These are phyloP conservation scores for Chamaea fasciata DNA, from an alignment of 2,113 vertebrate species.

Conservation along the genomic window DNA sequence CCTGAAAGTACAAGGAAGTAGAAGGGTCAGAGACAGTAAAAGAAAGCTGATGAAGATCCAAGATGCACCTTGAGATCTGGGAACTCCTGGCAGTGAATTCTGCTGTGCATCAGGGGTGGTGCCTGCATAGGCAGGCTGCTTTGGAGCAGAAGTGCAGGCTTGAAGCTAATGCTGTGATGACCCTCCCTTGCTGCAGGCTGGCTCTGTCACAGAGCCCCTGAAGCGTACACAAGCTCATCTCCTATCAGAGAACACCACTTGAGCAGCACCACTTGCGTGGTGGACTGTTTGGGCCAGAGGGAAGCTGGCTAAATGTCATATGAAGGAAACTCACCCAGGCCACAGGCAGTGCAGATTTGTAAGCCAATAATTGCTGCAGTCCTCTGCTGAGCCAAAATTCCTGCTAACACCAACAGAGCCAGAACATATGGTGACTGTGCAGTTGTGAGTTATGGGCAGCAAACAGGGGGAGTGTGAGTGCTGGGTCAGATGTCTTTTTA, in stretches of 20 bases:
- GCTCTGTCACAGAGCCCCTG: background rate
- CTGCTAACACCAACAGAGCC: background rate
- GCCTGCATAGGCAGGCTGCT: background rate
- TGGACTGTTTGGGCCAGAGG: background rate
- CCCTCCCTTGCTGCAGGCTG: background rate
- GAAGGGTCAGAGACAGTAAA: background rate
- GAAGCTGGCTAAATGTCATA: background rate
- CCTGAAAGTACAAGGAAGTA: background rate
- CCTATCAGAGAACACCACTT: background rate
- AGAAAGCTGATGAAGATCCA: background rate
- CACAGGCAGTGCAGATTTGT: background rate
- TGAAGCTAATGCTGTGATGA: background rate
- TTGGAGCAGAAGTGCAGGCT: background rate
- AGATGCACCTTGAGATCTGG: background rate
- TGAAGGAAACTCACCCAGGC: background rate
- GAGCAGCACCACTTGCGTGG: background rate
- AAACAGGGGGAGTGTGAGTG: background rate
- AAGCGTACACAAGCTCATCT: fast-evolving
- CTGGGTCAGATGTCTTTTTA: background rate
- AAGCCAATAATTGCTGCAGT: background rate
- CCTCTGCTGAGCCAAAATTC: background rate
- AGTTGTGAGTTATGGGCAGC: background rate
- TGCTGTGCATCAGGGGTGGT: background rate
- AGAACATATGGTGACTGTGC: background rate
- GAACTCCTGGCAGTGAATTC: background rate